Conservation (phyloP, 2,113 vertebrate species). For the Genyomyrus donnyi region DNA sequence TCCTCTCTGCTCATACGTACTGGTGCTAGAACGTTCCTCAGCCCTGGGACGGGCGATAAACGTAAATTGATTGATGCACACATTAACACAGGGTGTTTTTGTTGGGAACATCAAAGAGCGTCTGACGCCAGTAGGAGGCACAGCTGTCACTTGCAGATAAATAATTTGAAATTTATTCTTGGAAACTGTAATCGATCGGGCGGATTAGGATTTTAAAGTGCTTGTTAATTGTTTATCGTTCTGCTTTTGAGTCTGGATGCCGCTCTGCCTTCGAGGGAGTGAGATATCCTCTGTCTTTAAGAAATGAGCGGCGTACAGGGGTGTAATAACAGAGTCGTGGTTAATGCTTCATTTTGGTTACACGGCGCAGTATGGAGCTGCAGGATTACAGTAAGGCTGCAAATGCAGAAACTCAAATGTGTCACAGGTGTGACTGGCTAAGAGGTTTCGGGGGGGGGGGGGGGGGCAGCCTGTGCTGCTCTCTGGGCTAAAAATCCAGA, state of each 20-base stretch:
- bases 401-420: background rate
- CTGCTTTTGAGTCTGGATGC: background rate
- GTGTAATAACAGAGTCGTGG: background rate
- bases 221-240: background rate
- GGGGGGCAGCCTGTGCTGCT: background rate
- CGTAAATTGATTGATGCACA: background rate
- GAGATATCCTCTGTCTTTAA: background rate
- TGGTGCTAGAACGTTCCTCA: background rate
- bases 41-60: background rate
- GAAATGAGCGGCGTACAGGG: background rate
- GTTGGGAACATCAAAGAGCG: background rate
- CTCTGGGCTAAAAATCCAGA: background rate
- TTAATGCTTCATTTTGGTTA: background rate
- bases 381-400: background rate
- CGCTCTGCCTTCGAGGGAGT: background rate
- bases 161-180: background rate
- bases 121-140: background rate
- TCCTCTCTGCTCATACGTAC: background rate
- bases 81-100: background rate
- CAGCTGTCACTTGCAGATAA: conserved; percentile 4
- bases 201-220: background rate
- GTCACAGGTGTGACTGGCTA: background rate
- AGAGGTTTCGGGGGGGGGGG: background rate
- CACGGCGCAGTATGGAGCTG: background rate
- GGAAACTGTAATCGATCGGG: conserved; percentile 5